Evolutionary conservation across 2,797 vertebrate species (phyloP).

Genomic region (Myripristis jacobus): DNA sequence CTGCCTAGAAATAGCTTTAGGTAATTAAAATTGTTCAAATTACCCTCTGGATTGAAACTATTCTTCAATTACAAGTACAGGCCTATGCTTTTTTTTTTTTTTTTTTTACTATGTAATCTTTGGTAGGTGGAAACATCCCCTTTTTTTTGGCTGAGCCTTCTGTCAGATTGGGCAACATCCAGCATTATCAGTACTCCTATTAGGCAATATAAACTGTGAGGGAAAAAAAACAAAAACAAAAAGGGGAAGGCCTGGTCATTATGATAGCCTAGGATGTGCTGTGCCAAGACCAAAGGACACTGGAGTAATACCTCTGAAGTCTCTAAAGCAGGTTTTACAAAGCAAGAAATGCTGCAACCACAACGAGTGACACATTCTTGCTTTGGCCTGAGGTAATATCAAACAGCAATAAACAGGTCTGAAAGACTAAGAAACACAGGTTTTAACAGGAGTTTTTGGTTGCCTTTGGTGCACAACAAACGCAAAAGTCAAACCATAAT

Average conservation of each 20-base stretch:
- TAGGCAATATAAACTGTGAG: too few species aligned
- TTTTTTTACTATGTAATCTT: background rate
- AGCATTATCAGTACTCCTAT: too few species aligned
- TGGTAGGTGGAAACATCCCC: background rate
- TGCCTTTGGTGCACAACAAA: background rate
- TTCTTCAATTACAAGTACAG: background rate
- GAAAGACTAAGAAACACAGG: background rate
- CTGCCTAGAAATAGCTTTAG: slow-evolving; percentile 6
- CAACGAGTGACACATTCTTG: slow-evolving; percentile 2
- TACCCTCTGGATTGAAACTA: slow-evolving; percentile 2
- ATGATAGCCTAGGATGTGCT: background rate
- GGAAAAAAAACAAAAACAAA: too few species aligned
- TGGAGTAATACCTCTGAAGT: background rate
- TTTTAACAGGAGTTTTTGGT: background rate
- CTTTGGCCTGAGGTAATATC: background rate
- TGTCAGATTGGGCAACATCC: too few species aligned
- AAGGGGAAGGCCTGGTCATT: too few species aligned
- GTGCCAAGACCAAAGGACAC: background rate
- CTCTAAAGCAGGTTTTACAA: slow-evolving; percentile 13
- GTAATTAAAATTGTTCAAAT: background rate
- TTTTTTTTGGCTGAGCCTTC: too few species aligned
- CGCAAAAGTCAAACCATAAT: background rate
- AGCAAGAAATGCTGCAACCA: background rate
- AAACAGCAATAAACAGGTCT: background rate
- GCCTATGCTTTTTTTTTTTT: too few species aligned